phyloP scores from a whole-genome alignment of 2,797 vertebrate genomes.

The Taenioides sp. region DNA sequence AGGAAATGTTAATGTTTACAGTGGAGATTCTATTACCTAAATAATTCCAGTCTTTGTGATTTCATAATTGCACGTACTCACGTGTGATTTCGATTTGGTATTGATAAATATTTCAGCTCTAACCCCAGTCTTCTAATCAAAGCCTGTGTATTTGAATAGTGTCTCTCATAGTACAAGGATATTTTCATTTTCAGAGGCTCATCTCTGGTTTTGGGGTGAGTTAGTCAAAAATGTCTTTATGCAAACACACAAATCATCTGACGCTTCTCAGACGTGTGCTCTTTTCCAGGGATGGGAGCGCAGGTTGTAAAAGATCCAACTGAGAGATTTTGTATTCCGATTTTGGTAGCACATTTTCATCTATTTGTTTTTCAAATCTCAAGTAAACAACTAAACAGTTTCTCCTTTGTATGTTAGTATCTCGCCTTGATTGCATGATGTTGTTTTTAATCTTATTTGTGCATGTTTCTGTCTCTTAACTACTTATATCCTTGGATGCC shows the following conservation, averaged over 20 bases:
- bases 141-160: background rate
- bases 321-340: slow-evolving; percentile 7
- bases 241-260: slow-evolving; percentile 10
- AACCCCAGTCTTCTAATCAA: background rate
- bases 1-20: no score
- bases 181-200: background rate
- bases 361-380: no score
- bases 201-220: background rate
- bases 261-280: slow-evolving; percentile 17
- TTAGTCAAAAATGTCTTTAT: slow-evolving; percentile 5
- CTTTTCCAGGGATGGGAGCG: slow-evolving; percentile 12
- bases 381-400: background rate
- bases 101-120: no score
- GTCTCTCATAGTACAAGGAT: background rate
- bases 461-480: background rate
- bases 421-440: background rate
- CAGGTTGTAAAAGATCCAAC: slow-evolving; percentile 23
- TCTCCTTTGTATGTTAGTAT: background rate
- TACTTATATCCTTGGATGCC: slow-evolving; percentile 4
- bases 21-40: no score
- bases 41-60: no score
- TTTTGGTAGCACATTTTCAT: no score
- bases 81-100: no score
- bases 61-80: no score
- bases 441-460: background rate